Evolutionary conservation across 2,888 invertebrate species (phyloP).

Genomic region (Subacronicta megacephala): DNA sequence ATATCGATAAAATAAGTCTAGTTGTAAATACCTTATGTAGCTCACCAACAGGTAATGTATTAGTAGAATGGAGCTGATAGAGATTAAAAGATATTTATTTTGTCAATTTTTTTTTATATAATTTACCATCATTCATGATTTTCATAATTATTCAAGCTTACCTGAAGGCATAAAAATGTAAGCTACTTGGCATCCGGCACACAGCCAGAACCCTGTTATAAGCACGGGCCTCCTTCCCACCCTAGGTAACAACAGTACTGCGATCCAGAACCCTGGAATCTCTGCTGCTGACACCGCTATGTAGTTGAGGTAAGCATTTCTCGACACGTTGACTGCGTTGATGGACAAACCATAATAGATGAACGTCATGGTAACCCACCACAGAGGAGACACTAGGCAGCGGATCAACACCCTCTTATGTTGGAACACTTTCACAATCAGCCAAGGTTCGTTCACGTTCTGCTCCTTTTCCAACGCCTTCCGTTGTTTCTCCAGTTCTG

Average conservation of each 20-base stretch:
- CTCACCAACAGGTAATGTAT: no score
- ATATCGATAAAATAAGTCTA: no score
- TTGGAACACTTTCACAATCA: conserved; percentile 71
- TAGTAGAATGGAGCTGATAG: no score
- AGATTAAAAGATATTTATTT: no score
- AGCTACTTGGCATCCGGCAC: conserved; percentile 88
- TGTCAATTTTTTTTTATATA: no score
- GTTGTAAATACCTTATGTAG: no score
- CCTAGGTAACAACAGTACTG: conserved; percentile 89
- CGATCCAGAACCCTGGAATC: conserved; percentile 91
- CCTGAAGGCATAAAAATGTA: conserved; percentile 88
- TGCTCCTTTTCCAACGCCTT: conserved; percentile 52
- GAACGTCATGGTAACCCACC: conserved; percentile 91
- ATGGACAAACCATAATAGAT: conserved; percentile 91
- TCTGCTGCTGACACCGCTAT: conserved; percentile 90
- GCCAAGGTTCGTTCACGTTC: conserved; percentile 68
- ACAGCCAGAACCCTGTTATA: conserved; percentile 87
- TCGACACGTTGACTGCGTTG: conserved; percentile 90
- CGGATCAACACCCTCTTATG: conserved; percentile 69
- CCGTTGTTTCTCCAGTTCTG: conserved; percentile 65
- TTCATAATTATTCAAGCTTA: conserved; percentile 55
- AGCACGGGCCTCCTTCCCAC: conserved; percentile 90
- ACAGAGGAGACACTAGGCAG: conserved; percentile 79
- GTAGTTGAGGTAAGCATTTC: conserved; percentile 91
- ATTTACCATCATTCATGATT: no score